These are phyloP conservation scores for Orthosia gracilis DNA, from an alignment of 2,888 invertebrate genomes.

Conservation along the genomic window DNA sequence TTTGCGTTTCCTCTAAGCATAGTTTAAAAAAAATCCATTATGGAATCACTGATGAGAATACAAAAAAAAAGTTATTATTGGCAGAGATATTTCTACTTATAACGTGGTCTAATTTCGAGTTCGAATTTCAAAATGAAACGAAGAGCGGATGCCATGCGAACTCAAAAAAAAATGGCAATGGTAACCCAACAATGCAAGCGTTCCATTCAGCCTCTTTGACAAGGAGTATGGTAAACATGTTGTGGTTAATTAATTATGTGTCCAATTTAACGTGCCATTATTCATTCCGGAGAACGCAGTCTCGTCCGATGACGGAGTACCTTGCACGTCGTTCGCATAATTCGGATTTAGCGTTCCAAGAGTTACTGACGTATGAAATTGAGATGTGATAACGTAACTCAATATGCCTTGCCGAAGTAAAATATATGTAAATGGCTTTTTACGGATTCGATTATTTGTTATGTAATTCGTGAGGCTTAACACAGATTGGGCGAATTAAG, in stretches of 20 bases:
- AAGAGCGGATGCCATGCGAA: background rate
- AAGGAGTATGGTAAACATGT: conserved; percentile 37
- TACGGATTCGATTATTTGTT: conserved; percentile 20
- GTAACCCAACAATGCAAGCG: conserved; percentile 23
- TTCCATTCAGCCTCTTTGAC: conserved; percentile 28
- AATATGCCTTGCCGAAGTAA: conserved; percentile 44
- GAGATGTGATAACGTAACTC: conserved; percentile 51
- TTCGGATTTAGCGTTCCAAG: conserved; percentile 60
- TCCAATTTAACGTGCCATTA: conserved; percentile 51
- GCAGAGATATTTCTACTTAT: background rate
- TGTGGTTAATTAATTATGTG: conserved; percentile 58
- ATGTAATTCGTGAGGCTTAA: background rate
- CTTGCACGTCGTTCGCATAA: conserved; percentile 63
- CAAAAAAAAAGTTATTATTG: conserved; percentile 3
- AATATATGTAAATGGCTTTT: conserved; percentile 36
- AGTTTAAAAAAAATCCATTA: conserved; percentile 39
- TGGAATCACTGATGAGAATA: conserved; percentile 5
- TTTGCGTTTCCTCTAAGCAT: conserved; percentile 24
- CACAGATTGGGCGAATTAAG: conserved; percentile 2
- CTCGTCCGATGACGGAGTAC: conserved; percentile 36
- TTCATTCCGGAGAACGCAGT: conserved; percentile 52
- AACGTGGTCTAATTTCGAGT: background rate
- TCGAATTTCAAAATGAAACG: conserved; percentile 23
- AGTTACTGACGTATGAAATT: conserved; percentile 57
- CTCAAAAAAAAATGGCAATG: conserved; percentile 3